These are phyloP conservation scores for Lasioglossum calceatum DNA, from an alignment of 2,888 invertebrate genomes.

Conservation along the genomic window DNA sequence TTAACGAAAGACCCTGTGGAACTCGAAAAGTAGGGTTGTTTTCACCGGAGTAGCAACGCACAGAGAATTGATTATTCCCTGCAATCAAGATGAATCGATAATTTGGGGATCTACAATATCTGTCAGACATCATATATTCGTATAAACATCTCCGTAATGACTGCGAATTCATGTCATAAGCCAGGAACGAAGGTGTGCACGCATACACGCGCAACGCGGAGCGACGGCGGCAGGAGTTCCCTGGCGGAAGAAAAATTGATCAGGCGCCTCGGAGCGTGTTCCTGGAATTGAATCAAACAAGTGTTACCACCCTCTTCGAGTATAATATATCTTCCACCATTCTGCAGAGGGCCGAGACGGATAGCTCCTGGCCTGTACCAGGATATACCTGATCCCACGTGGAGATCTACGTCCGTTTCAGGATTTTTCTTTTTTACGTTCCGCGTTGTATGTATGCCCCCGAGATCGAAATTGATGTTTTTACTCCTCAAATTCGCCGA, in stretches of 20 bases:
- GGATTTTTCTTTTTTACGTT: slow-evolving; percentile 66
- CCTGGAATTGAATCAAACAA: slow-evolving; percentile 82
- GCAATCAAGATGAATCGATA: slow-evolving; percentile 35
- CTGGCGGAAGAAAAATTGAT: slow-evolving; percentile 77
- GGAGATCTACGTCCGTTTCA: slow-evolving; percentile 61
- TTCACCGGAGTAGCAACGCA: background rate
- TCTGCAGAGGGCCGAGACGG: slow-evolving; percentile 74
- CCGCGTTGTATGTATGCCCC: slow-evolving; percentile 56
- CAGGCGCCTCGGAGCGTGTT: slow-evolving; percentile 74
- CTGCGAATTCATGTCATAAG: slow-evolving; percentile 44
- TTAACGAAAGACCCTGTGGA: no score
- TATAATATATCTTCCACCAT: slow-evolving; percentile 79
- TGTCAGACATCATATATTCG: slow-evolving; percentile 20
- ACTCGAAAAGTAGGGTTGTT: background rate
- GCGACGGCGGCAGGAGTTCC: slow-evolving; percentile 45
- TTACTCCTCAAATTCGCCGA: slow-evolving; percentile 62
- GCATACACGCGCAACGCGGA: slow-evolving; percentile 12
- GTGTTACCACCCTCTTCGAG: slow-evolving; percentile 79
- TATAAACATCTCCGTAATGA: slow-evolving; percentile 40
- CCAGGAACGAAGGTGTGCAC: slow-evolving; percentile 1
- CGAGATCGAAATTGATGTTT: slow-evolving; percentile 65
- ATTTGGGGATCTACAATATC: slow-evolving; percentile 13
- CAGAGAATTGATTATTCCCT: slow-evolving; percentile 16
- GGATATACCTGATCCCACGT: slow-evolving; percentile 72
- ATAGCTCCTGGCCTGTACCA: slow-evolving; percentile 71